Percentiles rank a stretch among this genome's conserved stretches.
Conservation (phyloP, 2,797 vertebrate species). For the Fratercula arctica region DNA sequence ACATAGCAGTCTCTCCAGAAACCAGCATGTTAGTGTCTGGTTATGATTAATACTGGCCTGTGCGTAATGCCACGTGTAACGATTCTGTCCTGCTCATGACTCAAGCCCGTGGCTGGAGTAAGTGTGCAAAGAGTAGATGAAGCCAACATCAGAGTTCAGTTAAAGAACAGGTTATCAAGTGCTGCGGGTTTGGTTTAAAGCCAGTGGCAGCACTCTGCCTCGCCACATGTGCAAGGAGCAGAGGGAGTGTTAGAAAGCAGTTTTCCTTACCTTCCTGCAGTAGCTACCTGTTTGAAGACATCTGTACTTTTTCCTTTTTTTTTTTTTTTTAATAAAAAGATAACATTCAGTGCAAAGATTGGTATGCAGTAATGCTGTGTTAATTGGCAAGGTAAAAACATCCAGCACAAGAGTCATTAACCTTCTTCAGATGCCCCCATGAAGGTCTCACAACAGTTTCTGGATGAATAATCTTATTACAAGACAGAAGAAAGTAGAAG, state of each 20-base stretch:
- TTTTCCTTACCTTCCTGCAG: background rate
- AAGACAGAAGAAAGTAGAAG: background rate
- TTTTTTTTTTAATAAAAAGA: background rate
- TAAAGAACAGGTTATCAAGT: background rate
- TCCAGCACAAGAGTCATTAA: background rate
- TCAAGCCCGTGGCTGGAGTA: background rate
- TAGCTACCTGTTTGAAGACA: background rate
- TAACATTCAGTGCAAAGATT: background rate
- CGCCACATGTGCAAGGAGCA: background rate
- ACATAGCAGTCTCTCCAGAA: background rate
- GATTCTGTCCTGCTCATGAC: background rate
- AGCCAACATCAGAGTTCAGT: background rate
- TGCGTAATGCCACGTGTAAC: conserved; percentile 17
- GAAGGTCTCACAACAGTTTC: background rate
- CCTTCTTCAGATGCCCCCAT: background rate
- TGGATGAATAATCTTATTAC: background rate
- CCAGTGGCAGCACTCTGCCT: background rate
- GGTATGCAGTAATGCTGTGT: background rate
- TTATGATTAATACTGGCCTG: background rate
- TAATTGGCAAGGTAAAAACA: background rate
- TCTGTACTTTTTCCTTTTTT: background rate
- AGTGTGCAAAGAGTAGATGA: background rate
- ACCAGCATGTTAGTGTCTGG: background rate
- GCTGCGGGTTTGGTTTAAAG: background rate
- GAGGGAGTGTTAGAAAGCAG: background rate